A percentile compares a stretch with the other conserved stretches of the same genome.
Conservation (phyloP, 2,113 vertebrate species). For the Glaucidium brasilianum region DNA sequence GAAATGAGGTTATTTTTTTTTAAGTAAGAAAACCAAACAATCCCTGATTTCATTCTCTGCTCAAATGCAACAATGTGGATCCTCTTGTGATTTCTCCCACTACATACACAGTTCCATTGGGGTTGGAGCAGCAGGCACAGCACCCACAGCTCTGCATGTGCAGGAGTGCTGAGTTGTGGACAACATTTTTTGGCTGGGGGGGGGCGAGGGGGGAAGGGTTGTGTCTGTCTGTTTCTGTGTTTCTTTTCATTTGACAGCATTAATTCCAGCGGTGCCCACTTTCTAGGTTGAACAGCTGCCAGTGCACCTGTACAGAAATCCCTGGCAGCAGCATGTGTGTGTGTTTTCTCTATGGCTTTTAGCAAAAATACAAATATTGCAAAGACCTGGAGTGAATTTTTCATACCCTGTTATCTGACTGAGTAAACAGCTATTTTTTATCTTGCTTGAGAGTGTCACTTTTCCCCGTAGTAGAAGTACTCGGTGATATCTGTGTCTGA, state of each 20-base stretch:
- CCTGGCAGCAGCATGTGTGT: neutral
- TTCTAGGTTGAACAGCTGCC: neutral
- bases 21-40: neutral
- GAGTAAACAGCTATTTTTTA: neutral
- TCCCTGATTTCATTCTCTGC: neutral
- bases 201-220: no score
- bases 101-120: accelerated
- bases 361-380: neutral
- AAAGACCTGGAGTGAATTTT: neutral
- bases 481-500: neutral
- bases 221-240: neutral
- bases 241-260: neutral
- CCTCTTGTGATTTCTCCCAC: neutral
- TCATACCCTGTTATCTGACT: neutral
- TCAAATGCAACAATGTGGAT: neutral
- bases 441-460: neutral
- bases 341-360: neutral
- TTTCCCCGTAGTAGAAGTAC: neutral
- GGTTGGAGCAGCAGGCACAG: neutral
- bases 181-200: accelerated
- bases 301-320: neutral
- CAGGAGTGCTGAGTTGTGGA: neutral
- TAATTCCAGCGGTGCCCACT: neutral
- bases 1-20: neutral
- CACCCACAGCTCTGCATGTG: accelerated